A percentile compares a stretch with the other conserved stretches of the same genome.
These are phyloP conservation scores for Periophthalmus modestus DNA, from an alignment of 2,113 vertebrate genomes.

Conservation along the genomic window DNA sequence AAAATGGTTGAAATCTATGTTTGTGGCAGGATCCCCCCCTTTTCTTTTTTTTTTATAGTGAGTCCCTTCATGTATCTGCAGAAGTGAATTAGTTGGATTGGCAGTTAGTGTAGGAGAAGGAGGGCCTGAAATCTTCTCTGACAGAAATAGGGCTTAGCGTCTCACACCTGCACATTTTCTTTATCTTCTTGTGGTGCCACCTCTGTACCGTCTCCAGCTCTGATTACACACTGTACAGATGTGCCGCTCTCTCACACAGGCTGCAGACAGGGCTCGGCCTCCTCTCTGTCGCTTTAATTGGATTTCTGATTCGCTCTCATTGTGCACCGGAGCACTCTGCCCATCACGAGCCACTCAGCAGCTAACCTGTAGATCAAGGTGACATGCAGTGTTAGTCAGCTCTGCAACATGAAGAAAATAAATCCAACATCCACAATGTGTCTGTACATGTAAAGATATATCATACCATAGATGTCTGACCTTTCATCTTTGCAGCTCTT, in stretches of 20 bases:
- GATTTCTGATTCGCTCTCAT: conserved; percentile 13
- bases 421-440: background rate
- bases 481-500: background rate
- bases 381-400: background rate
- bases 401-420: background rate
- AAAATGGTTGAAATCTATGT: background rate
- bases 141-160: conserved; percentile 12
- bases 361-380: background rate
- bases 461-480: background rate
- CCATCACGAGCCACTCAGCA: background rate
- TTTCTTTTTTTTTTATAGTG: background rate
- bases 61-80: background rate
- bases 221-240: background rate
- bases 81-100: conserved; percentile 16
- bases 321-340: background rate
- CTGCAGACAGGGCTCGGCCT: conserved; percentile 1
- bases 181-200: background rate
- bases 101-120: background rate
- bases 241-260: background rate
- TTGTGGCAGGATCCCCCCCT: background rate
- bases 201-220: background rate
- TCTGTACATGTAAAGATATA: background rate
- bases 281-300: background rate
- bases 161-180: conserved; percentile 21
- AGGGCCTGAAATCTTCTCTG: background rate